Evolutionary conservation across 2,888 invertebrate genomes (phyloP).

Genomic region (Asteroscopus sphinx): DNA sequence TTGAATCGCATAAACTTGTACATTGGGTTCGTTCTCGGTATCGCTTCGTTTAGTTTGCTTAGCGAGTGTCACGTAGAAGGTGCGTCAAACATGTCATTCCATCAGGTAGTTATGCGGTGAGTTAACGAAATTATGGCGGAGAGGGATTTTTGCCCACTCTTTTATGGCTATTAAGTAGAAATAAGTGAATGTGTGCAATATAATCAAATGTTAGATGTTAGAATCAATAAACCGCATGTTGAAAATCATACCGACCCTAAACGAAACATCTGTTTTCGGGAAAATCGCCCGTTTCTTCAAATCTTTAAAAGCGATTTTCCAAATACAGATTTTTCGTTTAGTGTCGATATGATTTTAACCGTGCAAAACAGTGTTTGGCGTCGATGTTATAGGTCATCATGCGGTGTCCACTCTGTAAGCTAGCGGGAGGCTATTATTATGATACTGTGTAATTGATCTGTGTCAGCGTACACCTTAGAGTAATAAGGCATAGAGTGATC

Average conservation of each 20-base stretch:
- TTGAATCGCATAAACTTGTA: conserved; percentile 39
- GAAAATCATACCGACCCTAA: no score
- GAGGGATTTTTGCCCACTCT: conserved; percentile 89
- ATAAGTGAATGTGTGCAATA: conserved; percentile 87
- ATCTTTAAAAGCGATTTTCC: no score
- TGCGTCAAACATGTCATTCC: conserved; percentile 85
- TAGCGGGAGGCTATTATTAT: neutral
- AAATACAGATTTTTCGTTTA: no score
- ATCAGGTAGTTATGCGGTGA: conserved; percentile 88
- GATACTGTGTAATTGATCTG: neutral
- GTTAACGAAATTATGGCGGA: conserved; percentile 89
- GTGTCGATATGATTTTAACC: no score
- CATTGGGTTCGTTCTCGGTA: conserved; percentile 55
- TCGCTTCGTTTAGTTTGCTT: conserved; percentile 80
- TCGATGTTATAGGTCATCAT: conserved; percentile 65
- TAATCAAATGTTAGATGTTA: conserved; percentile 83
- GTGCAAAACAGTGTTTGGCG: conserved; percentile 67
- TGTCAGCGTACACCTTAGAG: neutral
- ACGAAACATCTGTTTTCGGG: no score
- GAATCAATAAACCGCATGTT: conserved; percentile 71
- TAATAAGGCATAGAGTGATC: no score
- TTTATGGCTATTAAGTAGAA: conserved; percentile 75
- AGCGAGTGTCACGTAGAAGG: conserved; percentile 75
- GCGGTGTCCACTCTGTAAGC: conserved; percentile 41
- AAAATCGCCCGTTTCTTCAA: no score